phyloP scores from a whole-genome alignment of 2,888 invertebrate species.

The Scaptodrosophila latifasciaeformis region DNA sequence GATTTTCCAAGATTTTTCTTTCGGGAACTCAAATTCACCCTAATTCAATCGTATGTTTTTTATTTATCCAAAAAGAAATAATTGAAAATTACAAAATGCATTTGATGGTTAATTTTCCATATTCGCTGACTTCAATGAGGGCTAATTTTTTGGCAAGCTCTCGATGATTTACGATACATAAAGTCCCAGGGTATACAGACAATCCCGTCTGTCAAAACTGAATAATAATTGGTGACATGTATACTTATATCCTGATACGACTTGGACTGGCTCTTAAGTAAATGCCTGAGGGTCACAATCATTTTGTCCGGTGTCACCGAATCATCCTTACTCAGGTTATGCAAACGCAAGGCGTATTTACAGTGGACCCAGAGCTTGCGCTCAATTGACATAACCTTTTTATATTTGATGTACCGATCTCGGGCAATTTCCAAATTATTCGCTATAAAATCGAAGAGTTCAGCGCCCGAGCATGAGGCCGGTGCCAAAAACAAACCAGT shows the following conservation, averaged over 20 bases:
- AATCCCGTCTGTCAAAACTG: constrained; percentile 90
- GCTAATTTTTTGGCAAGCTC: no score
- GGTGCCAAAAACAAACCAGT: constrained; percentile 95
- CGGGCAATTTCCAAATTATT: constrained; percentile 85
- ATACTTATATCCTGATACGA: constrained; percentile 79
- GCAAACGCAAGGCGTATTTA: constrained; percentile 80
- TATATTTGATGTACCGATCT: constrained; percentile 77
- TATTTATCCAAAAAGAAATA: no score
- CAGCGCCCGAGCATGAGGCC: constrained; percentile 89
- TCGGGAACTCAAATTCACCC: no score
- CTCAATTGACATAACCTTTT: constrained; percentile 86
- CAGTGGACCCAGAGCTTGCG: constrained; percentile 82
- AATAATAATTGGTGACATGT: constrained; percentile 91
- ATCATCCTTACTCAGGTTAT: constrained; percentile 88
- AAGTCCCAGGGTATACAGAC: constrained; percentile 95
- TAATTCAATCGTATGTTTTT: no score
- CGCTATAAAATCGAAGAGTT: constrained; percentile 88
- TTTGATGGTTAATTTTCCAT: no score
- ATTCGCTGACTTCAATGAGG: no score
- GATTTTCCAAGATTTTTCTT: no score
- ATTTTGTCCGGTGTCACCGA: constrained; percentile 91
- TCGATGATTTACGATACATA: no score
- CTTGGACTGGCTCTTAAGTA: constrained; percentile 78
- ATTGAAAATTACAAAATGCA: no score
- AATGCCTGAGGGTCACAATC: constrained; percentile 86